Evolutionary conservation across 2,113 vertebrate genomes (phyloP).

Genomic region (Pipa parva): DNA sequence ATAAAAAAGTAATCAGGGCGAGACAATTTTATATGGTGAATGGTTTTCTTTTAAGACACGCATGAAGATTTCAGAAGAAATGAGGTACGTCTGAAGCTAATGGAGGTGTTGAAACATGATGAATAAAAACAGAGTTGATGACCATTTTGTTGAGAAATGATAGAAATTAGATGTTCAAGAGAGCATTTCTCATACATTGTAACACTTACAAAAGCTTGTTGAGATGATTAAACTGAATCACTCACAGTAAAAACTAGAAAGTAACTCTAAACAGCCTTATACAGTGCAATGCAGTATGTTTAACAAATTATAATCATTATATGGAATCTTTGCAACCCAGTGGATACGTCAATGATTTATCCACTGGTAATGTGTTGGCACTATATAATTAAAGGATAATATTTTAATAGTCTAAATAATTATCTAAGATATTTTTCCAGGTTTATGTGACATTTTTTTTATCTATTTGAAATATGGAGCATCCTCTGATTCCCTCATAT

Average conservation of each 20-base stretch:
- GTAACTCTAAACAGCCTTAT: too few species aligned
- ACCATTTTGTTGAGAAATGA: neutral
- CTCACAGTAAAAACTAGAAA: neutral
- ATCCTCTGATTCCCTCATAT: too few species aligned
- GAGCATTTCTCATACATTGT: neutral
- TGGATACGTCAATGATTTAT: too few species aligned
- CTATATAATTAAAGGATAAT: too few species aligned
- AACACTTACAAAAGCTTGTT: neutral
- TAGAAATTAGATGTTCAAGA: neutral
- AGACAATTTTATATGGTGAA: slow-evolving; percentile 14
- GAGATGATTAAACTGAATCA: neutral
- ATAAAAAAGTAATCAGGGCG: slow-evolving; percentile 35
- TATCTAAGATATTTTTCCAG: too few species aligned
- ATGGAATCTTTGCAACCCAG: too few species aligned
- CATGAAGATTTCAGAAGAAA: slow-evolving; percentile 27
- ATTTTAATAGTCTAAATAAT: too few species aligned
- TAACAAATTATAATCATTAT: too few species aligned
- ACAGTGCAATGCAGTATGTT: too few species aligned
- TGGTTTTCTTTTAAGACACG: slow-evolving; percentile 25
- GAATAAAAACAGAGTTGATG: slow-evolving; percentile 5
- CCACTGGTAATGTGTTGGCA: too few species aligned
- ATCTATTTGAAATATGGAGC: too few species aligned
- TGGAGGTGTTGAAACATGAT: slow-evolving; percentile 4
- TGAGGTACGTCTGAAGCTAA: slow-evolving; percentile 21
- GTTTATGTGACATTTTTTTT: too few species aligned